These are phyloP conservation scores for Mythimna albipuncta DNA, from an alignment of 2,888 invertebrate genomes.

Conservation along the genomic window DNA sequence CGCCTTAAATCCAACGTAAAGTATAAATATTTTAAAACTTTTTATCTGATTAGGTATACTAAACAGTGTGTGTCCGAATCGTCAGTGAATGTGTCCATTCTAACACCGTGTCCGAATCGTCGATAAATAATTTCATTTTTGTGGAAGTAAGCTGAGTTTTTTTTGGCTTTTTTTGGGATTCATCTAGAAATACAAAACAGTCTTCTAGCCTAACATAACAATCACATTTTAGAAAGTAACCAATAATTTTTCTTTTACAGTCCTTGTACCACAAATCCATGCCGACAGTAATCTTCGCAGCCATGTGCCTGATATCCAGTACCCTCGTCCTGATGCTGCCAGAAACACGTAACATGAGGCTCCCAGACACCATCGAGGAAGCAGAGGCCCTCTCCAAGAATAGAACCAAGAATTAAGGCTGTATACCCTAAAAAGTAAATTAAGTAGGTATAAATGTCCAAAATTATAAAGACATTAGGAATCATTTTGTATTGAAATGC, in stretches of 20 bases:
- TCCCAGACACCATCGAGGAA: constrained; percentile 93
- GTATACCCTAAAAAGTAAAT: constrained; percentile 19
- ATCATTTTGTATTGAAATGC: constrained; percentile 28
- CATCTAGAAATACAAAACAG: too few relatives aligned
- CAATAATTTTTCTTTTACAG: constrained; percentile 71
- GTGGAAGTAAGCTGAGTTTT: too few relatives aligned
- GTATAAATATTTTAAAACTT: too few relatives aligned
- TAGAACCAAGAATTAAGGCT: constrained; percentile 73
- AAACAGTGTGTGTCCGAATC: too few relatives aligned
- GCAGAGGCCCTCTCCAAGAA: constrained; percentile 89
- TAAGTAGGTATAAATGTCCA: constrained; percentile 45
- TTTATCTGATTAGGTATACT: too few relatives aligned
- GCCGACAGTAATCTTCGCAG: constrained; percentile 92
- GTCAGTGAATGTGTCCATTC: too few relatives aligned
- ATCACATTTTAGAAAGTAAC: constrained; percentile 3
- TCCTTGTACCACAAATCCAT: constrained; percentile 85
- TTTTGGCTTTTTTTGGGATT: too few relatives aligned
- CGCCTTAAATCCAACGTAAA: too few relatives aligned
- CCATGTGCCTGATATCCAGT: constrained; percentile 91
- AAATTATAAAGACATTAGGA: constrained; percentile 43
- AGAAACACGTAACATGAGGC: constrained; percentile 92
- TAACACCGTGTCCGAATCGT: too few relatives aligned
- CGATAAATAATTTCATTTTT: too few relatives aligned
- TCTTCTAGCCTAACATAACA: neutral
- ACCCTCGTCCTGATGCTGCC: constrained; percentile 92